Evolutionary conservation across 2,797 vertebrate genomes (phyloP).

Genomic region (Euthynnus affinis): DNA sequence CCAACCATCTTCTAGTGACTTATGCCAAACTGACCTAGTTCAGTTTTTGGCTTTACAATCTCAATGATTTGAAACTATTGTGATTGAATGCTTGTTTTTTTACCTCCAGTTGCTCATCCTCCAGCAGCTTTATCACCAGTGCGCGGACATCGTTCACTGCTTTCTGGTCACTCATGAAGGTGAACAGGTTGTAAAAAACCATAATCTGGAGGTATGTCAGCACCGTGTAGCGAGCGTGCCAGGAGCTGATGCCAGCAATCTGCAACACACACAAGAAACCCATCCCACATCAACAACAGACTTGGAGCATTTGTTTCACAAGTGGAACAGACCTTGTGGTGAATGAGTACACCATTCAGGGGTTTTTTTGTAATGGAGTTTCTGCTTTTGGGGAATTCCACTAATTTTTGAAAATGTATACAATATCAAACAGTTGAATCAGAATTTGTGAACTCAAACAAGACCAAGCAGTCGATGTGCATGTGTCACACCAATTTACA

Average conservation of each 20-base stretch:
- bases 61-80: not conserved
- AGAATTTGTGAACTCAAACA: not conserved
- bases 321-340: not conserved
- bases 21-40: slow-evolving; percentile 1
- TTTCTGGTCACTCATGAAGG: slow-evolving; percentile 91
- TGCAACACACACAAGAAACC: slow-evolving; percentile 75
- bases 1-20: slow-evolving; percentile 7
- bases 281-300: slow-evolving; percentile 25
- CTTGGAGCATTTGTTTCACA: slow-evolving; percentile 16
- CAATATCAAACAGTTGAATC: not conserved
- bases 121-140: slow-evolving; percentile 91
- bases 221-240: slow-evolving; percentile 96
- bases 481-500: not conserved
- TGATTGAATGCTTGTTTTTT: slow-evolving; percentile 21
- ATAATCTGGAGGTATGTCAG: slow-evolving; percentile 98
- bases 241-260: slow-evolving; percentile 96
- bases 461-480: not conserved
- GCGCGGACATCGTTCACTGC: slow-evolving; percentile 90
- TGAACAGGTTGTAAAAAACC: slow-evolving; percentile 99
- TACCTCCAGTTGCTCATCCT: slow-evolving; percentile 98
- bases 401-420: not conserved
- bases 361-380: not conserved
- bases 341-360: not conserved
- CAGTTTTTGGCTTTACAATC: not conserved
- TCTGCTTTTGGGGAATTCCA: not conserved